Evolutionary conservation across 2,797 vertebrate genomes (phyloP).

Genomic region (Cossypha dichroa): DNA sequence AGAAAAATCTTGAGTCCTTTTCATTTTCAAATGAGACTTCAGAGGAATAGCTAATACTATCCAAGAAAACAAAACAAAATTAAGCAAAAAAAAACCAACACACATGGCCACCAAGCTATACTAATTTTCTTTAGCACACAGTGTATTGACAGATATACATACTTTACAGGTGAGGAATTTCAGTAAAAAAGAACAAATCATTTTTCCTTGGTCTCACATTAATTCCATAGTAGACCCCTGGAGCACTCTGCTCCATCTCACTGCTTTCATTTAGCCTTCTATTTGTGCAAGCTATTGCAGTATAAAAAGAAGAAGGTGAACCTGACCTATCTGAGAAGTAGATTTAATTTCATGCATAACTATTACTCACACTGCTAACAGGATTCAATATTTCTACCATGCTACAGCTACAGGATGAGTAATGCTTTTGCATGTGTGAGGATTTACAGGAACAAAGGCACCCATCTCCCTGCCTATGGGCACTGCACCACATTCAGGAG

Average conservation of each 20-base stretch:
- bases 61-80: not conserved
- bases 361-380: not conserved
- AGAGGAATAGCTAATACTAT: not conserved
- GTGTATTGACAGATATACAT: not conserved
- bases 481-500: not conserved
- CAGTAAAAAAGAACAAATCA: not conserved
- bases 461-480: not conserved
- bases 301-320: not conserved
- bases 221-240: not conserved
- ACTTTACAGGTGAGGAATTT: not conserved
- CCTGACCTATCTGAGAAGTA: not conserved
- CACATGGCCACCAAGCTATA: not conserved
- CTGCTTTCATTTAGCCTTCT: not conserved
- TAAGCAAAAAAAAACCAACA: not conserved
- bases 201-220: not conserved
- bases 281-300: not conserved
- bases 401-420: not conserved
- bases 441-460: not conserved
- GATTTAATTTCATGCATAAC: slow-evolving; percentile 13
- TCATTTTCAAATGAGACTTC: not conserved
- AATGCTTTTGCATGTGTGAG: not conserved
- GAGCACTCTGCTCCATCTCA: not conserved
- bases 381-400: not conserved
- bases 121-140: not conserved
- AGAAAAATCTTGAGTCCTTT: not conserved